These are phyloP conservation scores for Dermatemys mawii DNA, from an alignment of 2,113 vertebrate species.

Conservation along the genomic window DNA sequence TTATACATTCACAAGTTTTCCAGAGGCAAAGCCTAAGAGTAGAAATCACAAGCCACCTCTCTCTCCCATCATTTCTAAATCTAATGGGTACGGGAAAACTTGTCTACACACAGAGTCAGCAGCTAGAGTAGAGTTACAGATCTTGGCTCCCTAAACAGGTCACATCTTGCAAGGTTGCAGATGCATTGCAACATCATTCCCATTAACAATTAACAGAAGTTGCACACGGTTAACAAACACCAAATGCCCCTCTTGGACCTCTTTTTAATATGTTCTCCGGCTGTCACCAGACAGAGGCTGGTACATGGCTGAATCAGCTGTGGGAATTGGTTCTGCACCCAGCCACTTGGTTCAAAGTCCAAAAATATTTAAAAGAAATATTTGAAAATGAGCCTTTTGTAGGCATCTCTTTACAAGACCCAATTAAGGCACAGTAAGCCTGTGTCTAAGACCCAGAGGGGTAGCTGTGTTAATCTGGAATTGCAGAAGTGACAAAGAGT, in stretches of 20 bases:
- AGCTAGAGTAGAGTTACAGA: neutral
- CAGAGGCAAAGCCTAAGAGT: neutral
- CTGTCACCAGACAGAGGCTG: neutral
- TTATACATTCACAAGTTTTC: neutral
- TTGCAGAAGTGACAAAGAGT: too few relatives aligned
- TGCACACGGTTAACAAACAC: neutral
- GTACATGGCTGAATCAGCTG: fast-evolving
- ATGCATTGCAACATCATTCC: neutral
- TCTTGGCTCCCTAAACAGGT: neutral
- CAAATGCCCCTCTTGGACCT: neutral
- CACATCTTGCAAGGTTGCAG: neutral
- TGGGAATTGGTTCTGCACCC: neutral
- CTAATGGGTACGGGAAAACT: neutral
- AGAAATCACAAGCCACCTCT: fast-evolving
- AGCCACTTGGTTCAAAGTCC: neutral
- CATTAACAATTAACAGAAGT: neutral
- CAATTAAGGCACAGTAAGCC: neutral
- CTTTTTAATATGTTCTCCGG: neutral
- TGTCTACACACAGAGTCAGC: neutral
- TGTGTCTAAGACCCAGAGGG: neutral
- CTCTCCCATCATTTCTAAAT: neutral
- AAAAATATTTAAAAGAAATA: neutral
- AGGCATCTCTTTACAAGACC: neutral
- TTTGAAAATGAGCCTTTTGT: neutral
- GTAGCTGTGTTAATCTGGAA: too few relatives aligned